Conservation (phyloP, 2,113 vertebrate genomes). For the Nothobranchius kuhntae region DNA sequence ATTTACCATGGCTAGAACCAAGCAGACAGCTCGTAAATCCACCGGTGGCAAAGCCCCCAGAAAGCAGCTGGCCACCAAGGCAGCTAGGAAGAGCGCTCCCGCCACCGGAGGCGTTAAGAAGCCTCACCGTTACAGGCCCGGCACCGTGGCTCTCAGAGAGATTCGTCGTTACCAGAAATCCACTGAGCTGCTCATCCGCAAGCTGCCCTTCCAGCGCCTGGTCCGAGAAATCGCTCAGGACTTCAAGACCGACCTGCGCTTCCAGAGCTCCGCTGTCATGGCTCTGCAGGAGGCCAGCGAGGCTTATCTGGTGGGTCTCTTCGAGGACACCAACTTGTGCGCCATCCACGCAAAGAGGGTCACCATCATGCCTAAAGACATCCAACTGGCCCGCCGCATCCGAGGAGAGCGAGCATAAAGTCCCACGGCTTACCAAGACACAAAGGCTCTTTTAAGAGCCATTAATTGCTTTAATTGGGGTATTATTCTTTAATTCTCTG, state of each 20-base stretch:
- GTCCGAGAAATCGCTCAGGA: conserved; percentile 3
- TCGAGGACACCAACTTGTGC: conserved; percentile 83
- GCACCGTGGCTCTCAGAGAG: neutral
- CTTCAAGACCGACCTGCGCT: conserved; percentile 41
- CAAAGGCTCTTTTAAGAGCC: too few species aligned
- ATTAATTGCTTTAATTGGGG: too few species aligned
- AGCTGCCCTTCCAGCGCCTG: neutral
- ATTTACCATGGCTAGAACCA: conserved; percentile 46
- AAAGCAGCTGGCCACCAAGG: conserved; percentile 29
- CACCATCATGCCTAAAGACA: conserved; percentile 86
- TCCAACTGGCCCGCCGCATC: conserved; percentile 79
- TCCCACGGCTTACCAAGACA: too few species aligned
- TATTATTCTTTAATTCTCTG: too few species aligned
- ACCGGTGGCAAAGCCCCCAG: conserved; percentile 53
- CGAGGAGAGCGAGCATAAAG: neutral
- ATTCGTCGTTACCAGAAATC: neutral
- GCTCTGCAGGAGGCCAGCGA: too few species aligned
- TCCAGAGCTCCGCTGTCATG: conserved; percentile 23
- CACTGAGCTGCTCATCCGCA: neutral
- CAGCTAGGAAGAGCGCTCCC: conserved; percentile 44
- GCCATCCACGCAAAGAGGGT: conserved; percentile 83
- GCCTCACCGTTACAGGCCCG: conserved; percentile 1
- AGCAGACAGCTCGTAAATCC: conserved; percentile 55
- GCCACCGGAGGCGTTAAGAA: conserved; percentile 45
- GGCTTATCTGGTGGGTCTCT: conserved; percentile 78